phyloP scores from a whole-genome alignment of 2,888 invertebrate genomes.

The Laothoe populi region DNA sequence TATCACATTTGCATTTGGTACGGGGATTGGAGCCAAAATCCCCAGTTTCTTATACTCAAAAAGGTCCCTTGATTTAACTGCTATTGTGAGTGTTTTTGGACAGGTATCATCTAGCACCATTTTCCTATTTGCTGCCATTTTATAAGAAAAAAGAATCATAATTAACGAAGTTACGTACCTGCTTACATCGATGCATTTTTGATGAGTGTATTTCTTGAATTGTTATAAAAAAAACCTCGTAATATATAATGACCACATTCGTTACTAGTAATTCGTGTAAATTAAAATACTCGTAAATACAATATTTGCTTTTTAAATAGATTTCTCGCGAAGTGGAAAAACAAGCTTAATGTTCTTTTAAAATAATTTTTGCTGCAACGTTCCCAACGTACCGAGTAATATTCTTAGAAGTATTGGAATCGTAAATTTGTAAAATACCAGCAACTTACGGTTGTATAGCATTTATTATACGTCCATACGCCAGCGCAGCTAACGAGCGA shows the following conservation, averaged over 20 bases:
- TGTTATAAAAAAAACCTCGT: slow-evolving; percentile 25
- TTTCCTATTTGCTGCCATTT: too few relatives aligned
- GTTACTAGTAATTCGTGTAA: slow-evolving; percentile 45
- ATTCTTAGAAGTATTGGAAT: slow-evolving; percentile 72
- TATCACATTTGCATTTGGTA: too few relatives aligned
- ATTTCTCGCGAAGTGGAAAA: slow-evolving; percentile 45
- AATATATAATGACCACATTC: slow-evolving; percentile 43
- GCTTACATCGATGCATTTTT: neutral
- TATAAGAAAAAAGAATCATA: too few relatives aligned
- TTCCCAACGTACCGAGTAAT: slow-evolving; percentile 52
- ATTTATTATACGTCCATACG: slow-evolving; percentile 48
- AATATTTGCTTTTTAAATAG: slow-evolving; percentile 45
- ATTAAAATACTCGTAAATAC: slow-evolving; percentile 39
- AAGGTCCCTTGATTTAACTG: too few relatives aligned
- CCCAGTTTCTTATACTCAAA: too few relatives aligned
- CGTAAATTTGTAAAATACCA: slow-evolving; percentile 68
- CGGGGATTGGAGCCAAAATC: too few relatives aligned
- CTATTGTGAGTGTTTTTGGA: too few relatives aligned
- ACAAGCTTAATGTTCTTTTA: slow-evolving; percentile 47
- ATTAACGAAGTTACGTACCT: neutral
- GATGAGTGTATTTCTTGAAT: slow-evolving; percentile 17
- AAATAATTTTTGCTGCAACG: slow-evolving; percentile 46
- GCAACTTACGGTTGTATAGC: slow-evolving; percentile 34
- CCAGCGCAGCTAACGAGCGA: slow-evolving; percentile 45
- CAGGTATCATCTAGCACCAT: too few relatives aligned